Evolutionary conservation across 2,113 vertebrate species (phyloP), one percentile per base, ranked within the genome.

Genomic region (Stigmatopora argus): DNA sequence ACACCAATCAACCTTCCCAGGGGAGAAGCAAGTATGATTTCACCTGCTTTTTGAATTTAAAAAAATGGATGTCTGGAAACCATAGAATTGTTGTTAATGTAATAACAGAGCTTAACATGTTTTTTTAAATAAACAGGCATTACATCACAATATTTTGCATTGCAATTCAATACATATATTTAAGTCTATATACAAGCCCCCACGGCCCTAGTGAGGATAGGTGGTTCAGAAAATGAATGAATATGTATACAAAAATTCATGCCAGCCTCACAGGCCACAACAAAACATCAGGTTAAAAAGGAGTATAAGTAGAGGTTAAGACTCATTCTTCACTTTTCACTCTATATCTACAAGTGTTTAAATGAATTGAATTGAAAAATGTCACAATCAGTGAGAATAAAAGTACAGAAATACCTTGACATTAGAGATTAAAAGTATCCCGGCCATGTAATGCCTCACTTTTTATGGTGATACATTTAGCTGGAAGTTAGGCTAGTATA

Each of bases 401-500:
- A n/a, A 7, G 14, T 13, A 46, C 45, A 7, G 12, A 3, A 8
- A 14, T 46, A 11, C 45, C 45, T 14, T 46, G 14, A 13, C 45
- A 46, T 46, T 46, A 13, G 45, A 34, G 8, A 51, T 17, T 14
- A 46, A 14, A 48, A 51, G 12, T 55, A 31, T 31, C 44, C 23
- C 21, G 51, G 44, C 35, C 41, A 55, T 64, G 59, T 47, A 26
- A 3, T 11, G 10, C 38, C 38, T 7, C 38, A 41, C 45, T 35
- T 38, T 4, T 18, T 17, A 14, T 21, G 7, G 35, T n/a, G 10
- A 6, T 51, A 57, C 49, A 13, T 75, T 75, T 66, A 72, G 9
- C 34, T 34, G 3, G 55, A 46, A 14, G 71, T 71, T 7, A 82
- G 75, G 60, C 90, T 90, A 5, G 86, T 87, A 51, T 91, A 91